Evolutionary conservation across 2,888 invertebrate genomes (phyloP).

Genomic region (Plebejus argus): DNA sequence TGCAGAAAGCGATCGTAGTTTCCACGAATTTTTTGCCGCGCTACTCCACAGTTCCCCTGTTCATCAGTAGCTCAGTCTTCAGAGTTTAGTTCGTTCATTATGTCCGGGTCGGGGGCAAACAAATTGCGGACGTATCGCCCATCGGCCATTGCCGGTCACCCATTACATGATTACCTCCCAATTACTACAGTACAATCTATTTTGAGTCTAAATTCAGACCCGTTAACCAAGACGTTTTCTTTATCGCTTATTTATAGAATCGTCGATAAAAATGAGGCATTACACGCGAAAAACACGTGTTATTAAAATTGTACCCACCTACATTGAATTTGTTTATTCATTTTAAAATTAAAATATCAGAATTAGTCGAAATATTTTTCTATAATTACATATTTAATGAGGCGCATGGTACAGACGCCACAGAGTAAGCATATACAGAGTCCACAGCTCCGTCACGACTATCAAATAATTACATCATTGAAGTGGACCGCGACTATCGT

Average conservation of each 20-base stretch:
- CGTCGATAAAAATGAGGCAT: no score
- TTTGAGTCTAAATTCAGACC: not conserved
- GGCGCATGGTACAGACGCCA: no score
- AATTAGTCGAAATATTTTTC: no score
- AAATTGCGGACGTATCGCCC: conserved; percentile 53
- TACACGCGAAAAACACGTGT: no score
- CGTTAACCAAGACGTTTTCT: no score
- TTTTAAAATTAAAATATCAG: no score
- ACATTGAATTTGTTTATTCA: no score
- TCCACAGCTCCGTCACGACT: conserved; percentile 34
- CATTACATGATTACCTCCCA: not conserved
- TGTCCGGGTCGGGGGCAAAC: conserved; percentile 51
- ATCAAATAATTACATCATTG: conserved; percentile 42
- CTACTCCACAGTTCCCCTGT: conserved; percentile 44
- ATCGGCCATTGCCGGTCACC: conserved; percentile 29
- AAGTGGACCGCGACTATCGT: conserved; percentile 36
- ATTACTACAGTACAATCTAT: conserved; percentile 7
- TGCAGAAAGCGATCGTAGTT: not conserved
- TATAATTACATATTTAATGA: no score
- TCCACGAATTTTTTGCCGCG: not conserved
- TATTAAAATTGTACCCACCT: no score
- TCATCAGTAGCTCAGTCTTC: conserved; percentile 41
- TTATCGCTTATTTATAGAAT: no score
- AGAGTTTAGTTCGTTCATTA: conserved; percentile 45
- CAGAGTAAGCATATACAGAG: conserved; percentile 25